These are phyloP conservation scores for Chironomus tepperi DNA, from an alignment of 1,140 invertebrate species.

Conservation along the genomic window DNA sequence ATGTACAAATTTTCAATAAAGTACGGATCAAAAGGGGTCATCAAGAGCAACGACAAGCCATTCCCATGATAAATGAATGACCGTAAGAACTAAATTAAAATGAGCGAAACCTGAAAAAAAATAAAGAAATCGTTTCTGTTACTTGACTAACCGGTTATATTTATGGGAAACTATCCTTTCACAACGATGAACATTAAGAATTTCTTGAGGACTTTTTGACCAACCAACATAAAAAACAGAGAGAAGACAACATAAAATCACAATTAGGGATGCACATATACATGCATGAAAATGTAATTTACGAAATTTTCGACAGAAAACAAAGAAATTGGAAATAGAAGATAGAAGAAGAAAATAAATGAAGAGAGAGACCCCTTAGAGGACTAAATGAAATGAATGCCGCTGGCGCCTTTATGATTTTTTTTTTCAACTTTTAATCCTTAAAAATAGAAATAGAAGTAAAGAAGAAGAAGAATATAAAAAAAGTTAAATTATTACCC, in stretches of 20 bases:
- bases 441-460: not conserved
- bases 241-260: constrained; percentile 18
- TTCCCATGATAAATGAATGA: constrained; percentile 9
- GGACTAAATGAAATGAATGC: constrained; percentile 19
- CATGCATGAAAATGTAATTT: not conserved
- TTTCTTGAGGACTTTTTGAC: constrained; percentile 12
- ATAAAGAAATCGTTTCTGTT: not conserved
- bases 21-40: not conserved
- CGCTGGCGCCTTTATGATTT: constrained; percentile 23
- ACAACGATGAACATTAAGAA: not conserved
- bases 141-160: constrained; percentile 1
- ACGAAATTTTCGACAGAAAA: not conserved
- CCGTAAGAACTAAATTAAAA: not conserved
- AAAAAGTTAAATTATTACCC: not conserved
- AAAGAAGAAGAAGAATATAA: not conserved
- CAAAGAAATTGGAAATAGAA: not conserved
- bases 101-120: not conserved
- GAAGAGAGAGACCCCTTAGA: constrained; percentile 4
- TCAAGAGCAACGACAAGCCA: not conserved
- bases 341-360: constrained; percentile 14
- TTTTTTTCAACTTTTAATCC: constrained; percentile 15
- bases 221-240: not conserved
- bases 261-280: constrained; percentile 16
- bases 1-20: not conserved
- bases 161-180: not conserved